Evolutionary conservation across 2,888 invertebrate genomes (phyloP), one percentile per base, ranked within the genome.

Genomic region (Meta bourneti): DNA sequence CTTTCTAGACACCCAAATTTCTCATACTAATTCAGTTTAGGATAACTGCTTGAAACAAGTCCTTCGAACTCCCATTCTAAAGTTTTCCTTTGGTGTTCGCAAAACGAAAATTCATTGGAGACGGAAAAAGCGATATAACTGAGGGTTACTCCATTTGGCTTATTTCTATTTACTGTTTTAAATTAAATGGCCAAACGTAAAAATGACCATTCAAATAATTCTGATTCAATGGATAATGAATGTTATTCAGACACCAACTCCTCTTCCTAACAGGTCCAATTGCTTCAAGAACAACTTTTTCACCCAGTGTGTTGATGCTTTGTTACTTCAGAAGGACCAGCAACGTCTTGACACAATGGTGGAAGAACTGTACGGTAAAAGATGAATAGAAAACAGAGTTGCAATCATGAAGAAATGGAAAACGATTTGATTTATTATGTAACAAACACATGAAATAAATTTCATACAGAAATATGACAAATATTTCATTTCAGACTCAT

Each of bases 271-370:
- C 69, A 91, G 91, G 75, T 19, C 77, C 7, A 91, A 91, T 20
- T 93, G 93, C 48, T 93, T 93, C 83, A 84, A 92, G 49, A 93
- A 93, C 49, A 88, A 88, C 52, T 89, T 90, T 16, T 93, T 93
- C 79, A 82, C 89, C 1, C 81, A 87, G 16, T 93, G 93, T 48
- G 88, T 93, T 9, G 93, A 93, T 34, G 92, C 93, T n/a, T 61
- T 93, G 11, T 49, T 89, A 19, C 72, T 92, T 11, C 79, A 82
- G 16, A 61, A 92, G 20, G 93, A 93, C 52, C 77, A 84, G 71
- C 87, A 93, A 78, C 92, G 89, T 16, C 75, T 93, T 5, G 77
- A 84, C n/a, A 84, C 77, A 13, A 92, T 93, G 80, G 93, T 93
- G 34, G 88, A 93, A 49, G 75, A 90, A 16, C 69, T 91, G 48